Evolutionary conservation across 1,140 invertebrate species (phyloP), one percentile per base, ranked within the genome.

Genomic region (Habropoda laboriosa): DNA sequence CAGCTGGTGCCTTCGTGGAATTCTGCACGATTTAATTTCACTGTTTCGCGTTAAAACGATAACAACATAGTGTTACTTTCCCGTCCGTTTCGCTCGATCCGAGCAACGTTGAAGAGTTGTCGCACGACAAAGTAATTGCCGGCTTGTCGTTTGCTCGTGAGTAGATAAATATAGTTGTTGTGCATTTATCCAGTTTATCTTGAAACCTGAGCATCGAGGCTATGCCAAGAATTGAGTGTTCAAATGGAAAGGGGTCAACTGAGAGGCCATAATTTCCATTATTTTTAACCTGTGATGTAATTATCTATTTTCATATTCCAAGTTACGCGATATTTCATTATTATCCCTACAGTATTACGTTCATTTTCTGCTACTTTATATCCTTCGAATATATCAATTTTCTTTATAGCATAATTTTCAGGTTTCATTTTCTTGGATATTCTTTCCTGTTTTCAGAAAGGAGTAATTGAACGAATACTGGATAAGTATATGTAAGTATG

Each of bases 81-180:
- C 16, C 42, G 24, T 35, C n/a, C 38, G 61, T 18, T 42, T 42
- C 13, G 16, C 38, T 27, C 35, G 21, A n/a, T 61, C 4, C 16
- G 27, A 4, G 13, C 6, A 16, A 63, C 24, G 24, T n/a, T 10
- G 61, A 42, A 12, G n/a, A 42, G 61, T 64, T 64, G 61, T 64
- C 38, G 38, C n/a, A n/a, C n/a, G 61, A 64, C n/a, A 10, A 64
- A 27, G 24, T 64, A 64, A 64, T 64, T 64, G 61, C 24, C 5
- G 38, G 18, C 61, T 42, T 42, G 61, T 64, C 61, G 13, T 42
- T 42, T 18, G 0, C 8, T 64, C 38, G 35, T 27, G 38, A 64
- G 61, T 27, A 27, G 38, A 64, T 64, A 64, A 64, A 64, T 18
- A 35, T 3, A 64, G 61, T 42, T 64, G 42, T 63, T 42, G 38